These are phyloP conservation scores for Monochamus saltuarius DNA, from an alignment of 1,140 invertebrate genomes.

Conservation along the genomic window DNA sequence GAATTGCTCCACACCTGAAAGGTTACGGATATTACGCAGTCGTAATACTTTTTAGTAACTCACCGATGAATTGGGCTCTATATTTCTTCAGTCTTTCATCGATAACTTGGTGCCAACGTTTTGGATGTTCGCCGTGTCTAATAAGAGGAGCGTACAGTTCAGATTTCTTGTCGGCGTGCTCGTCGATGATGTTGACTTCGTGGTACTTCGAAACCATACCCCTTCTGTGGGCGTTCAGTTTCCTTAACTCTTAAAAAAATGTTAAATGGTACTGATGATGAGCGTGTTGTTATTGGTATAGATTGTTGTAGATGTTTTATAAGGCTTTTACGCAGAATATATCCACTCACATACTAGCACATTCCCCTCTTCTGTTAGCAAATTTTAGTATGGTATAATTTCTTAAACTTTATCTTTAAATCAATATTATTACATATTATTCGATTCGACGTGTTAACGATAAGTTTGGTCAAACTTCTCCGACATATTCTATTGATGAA, in stretches of 20 bases:
- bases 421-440: too few species aligned
- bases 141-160: slow-evolving; percentile 57
- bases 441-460: too few species aligned
- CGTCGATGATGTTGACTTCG: slow-evolving; percentile 50
- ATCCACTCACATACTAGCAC: too few species aligned
- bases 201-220: slow-evolving; percentile 49
- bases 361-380: too few species aligned
- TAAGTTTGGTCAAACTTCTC: too few species aligned
- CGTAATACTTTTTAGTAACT: not conserved
- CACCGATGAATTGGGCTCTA: slow-evolving; percentile 48
- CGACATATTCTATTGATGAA: too few species aligned
- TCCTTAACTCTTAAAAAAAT: slow-evolving; percentile 56
- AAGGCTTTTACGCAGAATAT: too few species aligned
- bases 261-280: too few species aligned
- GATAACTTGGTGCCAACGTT: slow-evolving; percentile 53
- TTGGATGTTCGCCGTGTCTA: slow-evolving; percentile 56
- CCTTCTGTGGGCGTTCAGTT: slow-evolving; percentile 53
- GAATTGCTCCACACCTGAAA: slow-evolving; percentile 44
- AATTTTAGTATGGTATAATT: too few species aligned
- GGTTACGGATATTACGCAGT: slow-evolving; percentile 8
- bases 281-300: too few species aligned
- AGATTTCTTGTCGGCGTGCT: slow-evolving; percentile 54
- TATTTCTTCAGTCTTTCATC: slow-evolving; percentile 53
- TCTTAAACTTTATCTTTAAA: too few species aligned
- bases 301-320: too few species aligned